phyloP scores from a whole-genome alignment of 2,113 vertebrate genomes.

The Brachypteracias leptosomus region DNA sequence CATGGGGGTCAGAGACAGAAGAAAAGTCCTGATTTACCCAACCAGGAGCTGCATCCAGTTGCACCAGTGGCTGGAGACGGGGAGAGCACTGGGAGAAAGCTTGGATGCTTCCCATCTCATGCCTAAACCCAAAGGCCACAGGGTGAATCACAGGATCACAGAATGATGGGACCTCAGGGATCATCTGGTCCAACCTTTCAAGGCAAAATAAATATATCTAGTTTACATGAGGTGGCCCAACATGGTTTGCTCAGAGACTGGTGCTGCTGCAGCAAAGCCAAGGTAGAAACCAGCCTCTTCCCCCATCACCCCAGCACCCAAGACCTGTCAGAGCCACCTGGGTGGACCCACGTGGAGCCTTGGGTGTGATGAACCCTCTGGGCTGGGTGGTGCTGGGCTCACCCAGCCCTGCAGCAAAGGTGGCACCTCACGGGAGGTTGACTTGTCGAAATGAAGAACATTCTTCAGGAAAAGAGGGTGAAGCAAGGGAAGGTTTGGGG shows the following conservation, averaged over 20 bases:
- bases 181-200: no score
- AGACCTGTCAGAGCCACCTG: background rate
- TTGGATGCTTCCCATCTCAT: background rate
- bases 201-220: no score
- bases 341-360: fast-evolving
- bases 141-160: no score
- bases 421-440: constrained; percentile 2
- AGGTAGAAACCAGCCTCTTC: background rate
- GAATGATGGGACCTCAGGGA: no score
- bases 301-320: fast-evolving
- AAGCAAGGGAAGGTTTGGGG: constrained; percentile 14
- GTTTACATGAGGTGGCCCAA: no score
- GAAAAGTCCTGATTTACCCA: background rate
- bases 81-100: background rate
- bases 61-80: fast-evolving
- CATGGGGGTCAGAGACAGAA: background rate
- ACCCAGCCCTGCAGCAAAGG: background rate
- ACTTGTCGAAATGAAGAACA: constrained; percentile 1
- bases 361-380: background rate
- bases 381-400: background rate
- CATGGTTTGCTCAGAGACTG: fast-evolving
- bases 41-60: fast-evolving
- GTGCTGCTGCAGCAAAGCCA: background rate
- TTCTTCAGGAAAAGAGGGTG: constrained; percentile 4
- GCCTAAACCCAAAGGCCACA: fast-evolving